Conservation (phyloP, 2,113 vertebrate genomes). For the Urocitellus parryii region DNA sequence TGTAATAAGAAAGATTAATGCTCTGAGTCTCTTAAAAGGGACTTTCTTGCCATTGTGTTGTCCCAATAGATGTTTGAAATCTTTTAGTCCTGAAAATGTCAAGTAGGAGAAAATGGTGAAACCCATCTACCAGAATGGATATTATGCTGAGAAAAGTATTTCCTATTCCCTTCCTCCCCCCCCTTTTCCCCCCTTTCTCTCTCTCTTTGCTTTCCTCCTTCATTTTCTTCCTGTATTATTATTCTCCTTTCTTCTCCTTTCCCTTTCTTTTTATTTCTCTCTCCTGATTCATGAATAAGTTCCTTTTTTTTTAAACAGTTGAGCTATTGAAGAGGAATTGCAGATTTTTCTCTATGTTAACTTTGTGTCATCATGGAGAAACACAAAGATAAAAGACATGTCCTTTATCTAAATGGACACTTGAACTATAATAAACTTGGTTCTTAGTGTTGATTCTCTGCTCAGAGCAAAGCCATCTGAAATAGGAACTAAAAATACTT, state of each 20-base stretch:
- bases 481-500: slow-evolving; percentile 58
- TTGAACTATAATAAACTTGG: slow-evolving; percentile 15
- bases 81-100: background rate
- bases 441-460: slow-evolving; percentile 44
- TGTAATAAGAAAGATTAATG: slow-evolving; percentile 47
- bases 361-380: background rate
- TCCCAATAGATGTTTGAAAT: background rate
- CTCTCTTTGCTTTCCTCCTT: background rate
- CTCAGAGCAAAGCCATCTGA: slow-evolving; percentile 8
- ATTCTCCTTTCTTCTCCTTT: background rate
- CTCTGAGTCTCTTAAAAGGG: slow-evolving; percentile 7
- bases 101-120: background rate
- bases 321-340: background rate
- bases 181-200: background rate
- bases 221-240: background rate
- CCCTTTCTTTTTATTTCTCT: background rate
- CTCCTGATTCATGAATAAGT: background rate
- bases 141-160: background rate
- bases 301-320: background rate
- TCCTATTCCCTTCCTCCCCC: background rate
- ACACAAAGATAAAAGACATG: background rate
- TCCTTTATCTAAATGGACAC: slow-evolving; percentile 26
- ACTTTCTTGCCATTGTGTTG: background rate
- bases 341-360: background rate
- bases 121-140: background rate